Percentiles rank a stretch among this genome's conserved stretches.
Conservation (phyloP, 2,113 vertebrate species). For the Aspiorhynchus laticeps region DNA sequence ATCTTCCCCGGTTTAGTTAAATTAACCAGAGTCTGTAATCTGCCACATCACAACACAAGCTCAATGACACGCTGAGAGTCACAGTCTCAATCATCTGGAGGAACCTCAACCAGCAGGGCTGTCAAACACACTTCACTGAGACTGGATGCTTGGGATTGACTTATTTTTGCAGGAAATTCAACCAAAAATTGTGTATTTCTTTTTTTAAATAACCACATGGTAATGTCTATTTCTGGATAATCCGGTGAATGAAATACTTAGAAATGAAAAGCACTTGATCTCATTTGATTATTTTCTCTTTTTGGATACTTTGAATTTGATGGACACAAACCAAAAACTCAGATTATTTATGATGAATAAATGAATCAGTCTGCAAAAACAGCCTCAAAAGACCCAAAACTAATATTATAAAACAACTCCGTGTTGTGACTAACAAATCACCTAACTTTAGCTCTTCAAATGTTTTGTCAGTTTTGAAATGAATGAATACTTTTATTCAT, state of each 20-base stretch:
- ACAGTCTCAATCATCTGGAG: background rate
- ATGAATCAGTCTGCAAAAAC: slow-evolving; percentile 4
- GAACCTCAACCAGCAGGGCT: background rate
- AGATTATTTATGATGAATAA: background rate
- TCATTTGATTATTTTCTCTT: slow-evolving; percentile 1
- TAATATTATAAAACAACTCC: background rate
- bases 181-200: background rate
- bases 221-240: slow-evolving; percentile 15
- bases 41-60: slow-evolving; percentile 1
- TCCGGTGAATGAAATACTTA: slow-evolving; percentile 2
- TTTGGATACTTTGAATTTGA: background rate
- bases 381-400: background rate
- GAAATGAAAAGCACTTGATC: slow-evolving; percentile 12
- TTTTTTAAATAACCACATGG: background rate
- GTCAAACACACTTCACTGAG: background rate
- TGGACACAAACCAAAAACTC: slow-evolving; percentile 2
- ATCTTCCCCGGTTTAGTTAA: background rate
- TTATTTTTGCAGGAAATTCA: background rate
- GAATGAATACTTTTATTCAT: background rate
- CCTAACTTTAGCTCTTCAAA: background rate
- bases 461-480: background rate
- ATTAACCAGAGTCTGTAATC: background rate
- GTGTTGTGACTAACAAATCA: background rate
- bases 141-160: background rate
- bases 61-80: background rate